phyloP scores from a whole-genome alignment of 2,888 invertebrate genomes.

The Sisyra nigra region DNA sequence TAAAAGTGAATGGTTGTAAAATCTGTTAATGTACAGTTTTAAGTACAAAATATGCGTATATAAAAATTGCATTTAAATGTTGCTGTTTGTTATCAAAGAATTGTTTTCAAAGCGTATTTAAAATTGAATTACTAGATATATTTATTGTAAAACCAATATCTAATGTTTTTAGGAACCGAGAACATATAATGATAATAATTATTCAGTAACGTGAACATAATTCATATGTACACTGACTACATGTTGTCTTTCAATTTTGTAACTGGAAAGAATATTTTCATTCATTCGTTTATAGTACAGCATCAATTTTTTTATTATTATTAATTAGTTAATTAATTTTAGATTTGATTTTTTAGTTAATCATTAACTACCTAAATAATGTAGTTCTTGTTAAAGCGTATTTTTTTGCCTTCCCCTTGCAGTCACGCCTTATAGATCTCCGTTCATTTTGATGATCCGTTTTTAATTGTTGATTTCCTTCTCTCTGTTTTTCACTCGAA shows the following conservation, averaged over 20 bases:
- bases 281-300: no score
- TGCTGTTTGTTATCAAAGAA: no score
- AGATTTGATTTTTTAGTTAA: background rate
- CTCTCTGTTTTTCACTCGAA: background rate
- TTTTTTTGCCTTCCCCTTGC: constrained; percentile 28
- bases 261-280: background rate
- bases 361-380: background rate
- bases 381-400: constrained; percentile 22
- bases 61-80: no score
- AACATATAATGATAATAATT: background rate
- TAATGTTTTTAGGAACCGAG: constrained; percentile 1
- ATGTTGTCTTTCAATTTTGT: background rate
- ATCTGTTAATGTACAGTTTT: no score
- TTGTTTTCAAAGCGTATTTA: no score
- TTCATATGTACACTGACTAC: background rate
- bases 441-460: constrained; percentile 12
- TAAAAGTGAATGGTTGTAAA: no score
- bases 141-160: no score
- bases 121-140: no score
- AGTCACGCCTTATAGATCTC: constrained; percentile 13
- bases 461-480: constrained; percentile 1
- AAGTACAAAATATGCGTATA: no score
- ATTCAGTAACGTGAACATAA: background rate
- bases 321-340: constrained; percentile 1
- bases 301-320: background rate